phyloP scores from a whole-genome alignment of 2,113 vertebrate species.

The Naja naja region DNA sequence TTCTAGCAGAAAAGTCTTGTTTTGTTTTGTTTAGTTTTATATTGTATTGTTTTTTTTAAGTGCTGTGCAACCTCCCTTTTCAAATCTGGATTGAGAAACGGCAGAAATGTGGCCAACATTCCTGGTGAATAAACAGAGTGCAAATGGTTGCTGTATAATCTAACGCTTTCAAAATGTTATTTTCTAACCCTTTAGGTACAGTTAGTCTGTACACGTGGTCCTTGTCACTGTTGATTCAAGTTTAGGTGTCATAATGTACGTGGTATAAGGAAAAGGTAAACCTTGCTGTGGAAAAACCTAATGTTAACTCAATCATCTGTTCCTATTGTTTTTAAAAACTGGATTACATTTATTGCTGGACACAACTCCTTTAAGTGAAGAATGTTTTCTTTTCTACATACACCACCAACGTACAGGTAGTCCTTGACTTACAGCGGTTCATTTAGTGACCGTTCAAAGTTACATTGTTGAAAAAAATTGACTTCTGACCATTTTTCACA shows the following conservation, averaged over 20 bases:
- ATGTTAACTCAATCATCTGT: background rate
- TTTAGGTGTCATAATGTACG: background rate
- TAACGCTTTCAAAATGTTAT: background rate
- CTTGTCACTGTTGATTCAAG: background rate
- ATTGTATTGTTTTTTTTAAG: background rate
- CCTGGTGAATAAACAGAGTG: background rate
- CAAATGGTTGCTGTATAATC: background rate
- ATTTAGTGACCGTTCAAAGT: background rate
- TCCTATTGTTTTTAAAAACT: background rate
- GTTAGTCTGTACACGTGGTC: background rate
- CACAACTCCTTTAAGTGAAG: background rate
- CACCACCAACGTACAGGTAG: background rate
- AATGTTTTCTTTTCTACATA: background rate
- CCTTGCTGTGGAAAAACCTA: background rate
- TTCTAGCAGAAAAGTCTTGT: background rate
- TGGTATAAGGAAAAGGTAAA: background rate
- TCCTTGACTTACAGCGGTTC: background rate
- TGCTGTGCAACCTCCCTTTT: constrained; percentile 40
- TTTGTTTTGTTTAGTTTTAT: background rate
- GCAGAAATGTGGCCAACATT: background rate
- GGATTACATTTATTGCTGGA: background rate
- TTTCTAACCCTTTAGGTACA: background rate
- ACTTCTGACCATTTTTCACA: background rate
- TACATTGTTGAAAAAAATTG: background rate
- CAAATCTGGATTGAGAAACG: background rate